A percentile compares a stretch with the other conserved stretches of the same genome.
Conservation (phyloP, 1,140 invertebrate genomes). For the Pararge aegeria region DNA sequence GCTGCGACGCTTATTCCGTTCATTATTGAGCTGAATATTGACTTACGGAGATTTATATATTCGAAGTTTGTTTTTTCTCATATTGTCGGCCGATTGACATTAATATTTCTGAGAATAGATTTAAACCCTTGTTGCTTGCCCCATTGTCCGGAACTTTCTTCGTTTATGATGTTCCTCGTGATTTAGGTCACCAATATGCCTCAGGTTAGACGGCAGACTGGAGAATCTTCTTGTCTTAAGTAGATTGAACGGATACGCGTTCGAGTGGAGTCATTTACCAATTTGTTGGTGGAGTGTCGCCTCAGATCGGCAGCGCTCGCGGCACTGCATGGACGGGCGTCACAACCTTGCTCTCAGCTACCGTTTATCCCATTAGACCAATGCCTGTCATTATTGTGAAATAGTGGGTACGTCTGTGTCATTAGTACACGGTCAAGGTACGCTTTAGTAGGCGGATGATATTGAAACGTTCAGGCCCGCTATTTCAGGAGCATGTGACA, state of each 20-base stretch:
- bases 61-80: constrained; percentile 24
- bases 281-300: constrained; percentile 62
- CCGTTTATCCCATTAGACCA: constrained; percentile 73
- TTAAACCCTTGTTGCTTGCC: constrained; percentile 12
- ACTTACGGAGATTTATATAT: constrained; percentile 5
- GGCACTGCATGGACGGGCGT: constrained; percentile 56
- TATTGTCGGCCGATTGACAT: constrained; percentile 26
- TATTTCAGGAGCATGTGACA: background rate
- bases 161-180: constrained; percentile 18
- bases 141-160: constrained; percentile 14
- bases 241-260: constrained; percentile 70
- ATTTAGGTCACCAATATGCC: constrained; percentile 30
- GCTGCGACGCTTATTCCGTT: constrained; percentile 58
- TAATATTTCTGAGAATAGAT: constrained; percentile 20
- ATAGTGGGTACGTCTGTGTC: constrained; percentile 53
- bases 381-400: constrained; percentile 61
- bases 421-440: constrained; percentile 74
- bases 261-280: constrained; percentile 72
- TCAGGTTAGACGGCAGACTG: constrained; percentile 45
- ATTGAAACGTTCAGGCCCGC: constrained; percentile 9
- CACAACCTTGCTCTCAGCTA: constrained; percentile 69
- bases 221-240: constrained; percentile 64
- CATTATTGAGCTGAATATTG: constrained; percentile 33
- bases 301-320: constrained; percentile 53
- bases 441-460: constrained; percentile 39